A percentile compares a stretch with the other conserved stretches of the same genome.
phyloP scores from a whole-genome alignment of 1,140 invertebrate genomes.

The Papilio glaucus region DNA sequence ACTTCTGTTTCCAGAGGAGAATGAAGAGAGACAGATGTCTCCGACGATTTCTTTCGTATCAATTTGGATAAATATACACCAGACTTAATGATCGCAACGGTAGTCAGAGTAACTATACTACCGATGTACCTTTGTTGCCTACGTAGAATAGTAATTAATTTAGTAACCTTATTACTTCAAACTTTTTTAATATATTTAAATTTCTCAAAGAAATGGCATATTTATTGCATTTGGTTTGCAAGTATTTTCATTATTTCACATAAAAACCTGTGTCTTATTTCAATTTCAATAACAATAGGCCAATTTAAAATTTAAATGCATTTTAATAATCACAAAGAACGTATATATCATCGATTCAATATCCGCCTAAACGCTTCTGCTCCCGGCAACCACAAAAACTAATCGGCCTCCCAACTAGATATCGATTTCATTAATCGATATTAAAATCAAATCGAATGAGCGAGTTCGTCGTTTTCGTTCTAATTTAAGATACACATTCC shows the following conservation, averaged over 20 bases:
- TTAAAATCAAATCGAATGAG: not conserved
- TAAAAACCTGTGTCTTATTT: too few species aligned
- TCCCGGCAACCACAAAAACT: not conserved
- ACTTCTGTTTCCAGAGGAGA: not conserved
- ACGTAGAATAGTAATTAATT: too few species aligned
- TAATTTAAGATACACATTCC: conserved; percentile 1
- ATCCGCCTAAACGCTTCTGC: not conserved
- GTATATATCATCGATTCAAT: conserved; percentile 4
- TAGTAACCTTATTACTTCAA: too few species aligned
- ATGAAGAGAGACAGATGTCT: not conserved
- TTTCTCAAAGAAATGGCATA: too few species aligned
- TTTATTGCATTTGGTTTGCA: too few species aligned
- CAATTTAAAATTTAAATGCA: not conserved
- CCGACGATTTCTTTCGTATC: not conserved
- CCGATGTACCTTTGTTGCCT: too few species aligned
- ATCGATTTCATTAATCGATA: conserved; percentile 9
- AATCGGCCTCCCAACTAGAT: conserved; percentile 5
- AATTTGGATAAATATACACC: too few species aligned
- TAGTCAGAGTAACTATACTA: not conserved
- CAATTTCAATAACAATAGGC: too few species aligned
- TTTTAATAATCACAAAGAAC: not conserved
- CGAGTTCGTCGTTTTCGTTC: not conserved
- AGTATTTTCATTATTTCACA: too few species aligned
- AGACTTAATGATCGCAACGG: not conserved
- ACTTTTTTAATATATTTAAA: too few species aligned